Evolutionary conservation across 2,797 vertebrate species (phyloP).

Genomic region (Ficedula albicollis): DNA sequence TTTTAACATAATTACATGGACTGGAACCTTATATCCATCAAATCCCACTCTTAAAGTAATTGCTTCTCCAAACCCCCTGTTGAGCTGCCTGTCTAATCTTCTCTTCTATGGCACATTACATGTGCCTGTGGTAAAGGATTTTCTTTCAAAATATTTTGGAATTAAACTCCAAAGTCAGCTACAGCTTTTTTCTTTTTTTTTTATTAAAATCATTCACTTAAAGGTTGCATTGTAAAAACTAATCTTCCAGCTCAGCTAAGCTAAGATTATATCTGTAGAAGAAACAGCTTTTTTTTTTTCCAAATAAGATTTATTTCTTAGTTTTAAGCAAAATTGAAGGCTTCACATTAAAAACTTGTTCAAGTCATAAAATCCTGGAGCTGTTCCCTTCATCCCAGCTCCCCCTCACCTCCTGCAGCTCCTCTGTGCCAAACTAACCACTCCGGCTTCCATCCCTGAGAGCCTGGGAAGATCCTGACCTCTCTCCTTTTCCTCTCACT

Average conservation of each 20-base stretch:
- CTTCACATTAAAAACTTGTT: not conserved
- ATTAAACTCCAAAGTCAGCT: not conserved
- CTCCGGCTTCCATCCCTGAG: not conserved
- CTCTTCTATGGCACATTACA: not conserved
- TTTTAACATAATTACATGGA: slow-evolving; percentile 15
- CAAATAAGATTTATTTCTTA: not conserved
- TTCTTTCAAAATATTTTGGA: not conserved
- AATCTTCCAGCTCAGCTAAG: not conserved
- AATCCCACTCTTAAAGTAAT: slow-evolving; percentile 6
- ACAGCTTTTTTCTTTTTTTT: not conserved
- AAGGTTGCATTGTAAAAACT: not conserved
- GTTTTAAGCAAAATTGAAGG: not conserved
- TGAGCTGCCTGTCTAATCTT: not conserved
- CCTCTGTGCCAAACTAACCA: not conserved
- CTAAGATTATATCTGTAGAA: not conserved
- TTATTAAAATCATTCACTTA: not conserved
- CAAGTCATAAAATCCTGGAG: not conserved
- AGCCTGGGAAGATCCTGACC: not conserved
- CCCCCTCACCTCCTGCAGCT: not conserved
- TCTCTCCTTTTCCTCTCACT: not conserved
- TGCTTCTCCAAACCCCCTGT: slow-evolving; percentile 4
- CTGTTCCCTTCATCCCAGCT: not conserved
- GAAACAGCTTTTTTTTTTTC: not conserved
- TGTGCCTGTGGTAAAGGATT: not conserved
- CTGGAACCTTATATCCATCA: not conserved